Percentiles rank a stretch among this genome's conserved stretches.
Evolutionary conservation across 2,113 vertebrate species (phyloP).

Genomic region (Crotalus horridus): DNA sequence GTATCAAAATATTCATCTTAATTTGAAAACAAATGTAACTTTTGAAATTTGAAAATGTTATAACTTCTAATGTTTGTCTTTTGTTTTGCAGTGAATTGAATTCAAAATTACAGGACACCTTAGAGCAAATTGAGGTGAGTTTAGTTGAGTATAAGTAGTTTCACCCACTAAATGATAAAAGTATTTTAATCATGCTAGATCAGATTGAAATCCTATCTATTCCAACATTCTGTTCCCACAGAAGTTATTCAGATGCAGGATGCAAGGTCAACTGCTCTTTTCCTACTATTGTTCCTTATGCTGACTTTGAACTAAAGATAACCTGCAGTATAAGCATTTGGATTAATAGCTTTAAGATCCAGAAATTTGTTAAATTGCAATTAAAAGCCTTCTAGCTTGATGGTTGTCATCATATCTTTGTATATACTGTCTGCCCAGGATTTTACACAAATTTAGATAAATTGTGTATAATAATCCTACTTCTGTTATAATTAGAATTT

Average conservation of each 20-base stretch:
- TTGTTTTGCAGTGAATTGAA: conserved; percentile 84
- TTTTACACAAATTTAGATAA: neutral
- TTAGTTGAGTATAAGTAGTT: neutral
- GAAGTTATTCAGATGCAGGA: neutral
- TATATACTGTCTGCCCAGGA: neutral
- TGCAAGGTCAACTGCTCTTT: neutral
- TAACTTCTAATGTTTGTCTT: conserved; percentile 22
- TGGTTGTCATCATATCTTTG: neutral
- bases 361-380: neutral
- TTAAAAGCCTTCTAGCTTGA: neutral
- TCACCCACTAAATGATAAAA: neutral
- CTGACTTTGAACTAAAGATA: neutral
- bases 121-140: conserved; percentile 96
- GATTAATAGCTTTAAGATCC: neutral
- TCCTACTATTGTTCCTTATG: neutral
- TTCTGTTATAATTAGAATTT: neutral
- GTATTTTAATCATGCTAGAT: neutral
- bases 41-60: neutral
- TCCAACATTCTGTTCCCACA: neutral
- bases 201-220: neutral
- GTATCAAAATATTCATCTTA: neutral
- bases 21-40: neutral
- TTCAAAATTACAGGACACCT: conserved; percentile 97
- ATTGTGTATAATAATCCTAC: neutral
- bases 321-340: neutral